A percentile compares a stretch with the other conserved stretches of the same genome.
Conservation (phyloP, 2,888 invertebrate species). For the Mayetiola destructor region DNA sequence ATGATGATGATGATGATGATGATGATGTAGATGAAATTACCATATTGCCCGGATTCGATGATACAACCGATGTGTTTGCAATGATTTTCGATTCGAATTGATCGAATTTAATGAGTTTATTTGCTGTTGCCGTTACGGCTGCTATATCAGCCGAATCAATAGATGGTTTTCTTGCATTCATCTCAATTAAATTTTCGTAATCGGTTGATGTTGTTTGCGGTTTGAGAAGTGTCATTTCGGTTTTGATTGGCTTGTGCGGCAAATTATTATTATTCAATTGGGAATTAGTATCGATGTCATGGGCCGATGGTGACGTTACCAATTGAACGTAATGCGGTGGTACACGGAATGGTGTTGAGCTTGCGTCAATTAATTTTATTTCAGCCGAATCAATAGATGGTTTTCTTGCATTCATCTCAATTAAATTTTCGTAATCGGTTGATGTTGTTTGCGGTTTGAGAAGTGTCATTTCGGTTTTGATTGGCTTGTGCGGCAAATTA, state of each 20-base stretch:
- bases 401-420: conserved; percentile 26
- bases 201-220: conserved; percentile 28
- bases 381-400: conserved; percentile 26
- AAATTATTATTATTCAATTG: background rate
- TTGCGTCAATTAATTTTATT: conserved; percentile 37
- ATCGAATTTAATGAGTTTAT: conserved; percentile 6
- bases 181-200: conserved; percentile 31
- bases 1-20: background rate
- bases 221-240: background rate
- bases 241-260: background rate
- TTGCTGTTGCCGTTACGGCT: background rate
- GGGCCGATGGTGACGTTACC: background rate
- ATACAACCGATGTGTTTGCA: conserved; percentile 5
- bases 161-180: conserved; percentile 22
- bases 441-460: conserved; percentile 24
- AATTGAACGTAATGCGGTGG: conserved; percentile 45
- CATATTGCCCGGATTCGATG: conserved; percentile 3
- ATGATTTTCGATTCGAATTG: conserved; percentile 5
- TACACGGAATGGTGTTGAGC: conserved; percentile 40
- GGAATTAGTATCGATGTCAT: background rate
- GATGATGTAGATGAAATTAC: background rate
- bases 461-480: conserved; percentile 3
- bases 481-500: conserved; percentile 12
- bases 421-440: conserved; percentile 31
- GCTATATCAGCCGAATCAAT: background rate